phyloP scores from a whole-genome alignment of 2,797 vertebrate genomes.

The Myotis findleyi region DNA sequence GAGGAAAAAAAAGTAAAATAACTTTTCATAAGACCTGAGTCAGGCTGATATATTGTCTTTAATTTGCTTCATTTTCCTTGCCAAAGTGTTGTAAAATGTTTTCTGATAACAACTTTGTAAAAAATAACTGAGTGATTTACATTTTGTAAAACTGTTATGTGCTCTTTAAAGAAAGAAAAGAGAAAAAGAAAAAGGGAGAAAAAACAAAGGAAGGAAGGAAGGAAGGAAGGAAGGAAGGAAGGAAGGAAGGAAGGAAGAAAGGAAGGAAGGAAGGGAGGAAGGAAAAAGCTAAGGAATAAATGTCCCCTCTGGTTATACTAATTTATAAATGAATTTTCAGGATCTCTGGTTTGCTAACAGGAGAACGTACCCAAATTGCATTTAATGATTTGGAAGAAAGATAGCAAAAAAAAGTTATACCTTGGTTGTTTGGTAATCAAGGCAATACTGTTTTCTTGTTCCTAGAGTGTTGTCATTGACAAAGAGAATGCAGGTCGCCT shows the following conservation, averaged over 20 bases:
- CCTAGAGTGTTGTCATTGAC: slow-evolving; percentile 95
- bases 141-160: neutral
- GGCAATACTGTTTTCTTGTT: neutral
- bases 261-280: neutral
- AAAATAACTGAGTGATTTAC: neutral
- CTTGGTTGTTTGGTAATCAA: neutral
- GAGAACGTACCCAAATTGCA: neutral
- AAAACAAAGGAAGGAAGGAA: too few species aligned
- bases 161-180: neutral
- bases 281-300: neutral
- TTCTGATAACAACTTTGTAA: neutral
- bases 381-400: slow-evolving; percentile 41
- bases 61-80: slow-evolving; percentile 44
- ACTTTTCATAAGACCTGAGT: neutral
- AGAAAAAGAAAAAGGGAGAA: neutral
- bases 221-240: neutral
- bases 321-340: slow-evolving; percentile 35
- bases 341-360: slow-evolving; percentile 12
- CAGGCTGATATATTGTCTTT: neutral
- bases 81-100: neutral
- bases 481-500: slow-evolving; percentile 90
- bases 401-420: neutral
- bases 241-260: neutral
- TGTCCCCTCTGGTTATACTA: neutral
- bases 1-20: neutral